Evolutionary conservation across 35 echinoderm and acorn worm species (phyloP), one percentile per base, ranked within the genome.

Genomic region (Patiria miniata): DNA sequence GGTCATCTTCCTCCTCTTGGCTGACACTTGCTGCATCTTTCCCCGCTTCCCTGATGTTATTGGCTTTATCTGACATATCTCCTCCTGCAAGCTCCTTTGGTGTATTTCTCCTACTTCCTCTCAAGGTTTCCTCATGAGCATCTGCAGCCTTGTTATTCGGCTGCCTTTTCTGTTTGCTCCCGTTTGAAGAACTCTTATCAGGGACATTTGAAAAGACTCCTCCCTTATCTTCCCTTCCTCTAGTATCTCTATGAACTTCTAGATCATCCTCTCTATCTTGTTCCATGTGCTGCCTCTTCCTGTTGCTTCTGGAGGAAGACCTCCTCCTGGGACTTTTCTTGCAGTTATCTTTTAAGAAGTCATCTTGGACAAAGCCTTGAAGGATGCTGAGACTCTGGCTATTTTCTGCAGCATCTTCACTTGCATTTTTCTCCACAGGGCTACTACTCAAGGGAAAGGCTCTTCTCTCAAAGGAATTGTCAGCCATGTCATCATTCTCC

Each of bases 231-330:
- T 79, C 83, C 51, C 68, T 17, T 15, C 18, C 69, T 73, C 65
- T 34, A 30, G 23, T 30, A 26, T 73, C 65, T 36, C 34, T 34
- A n/a, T n/a, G n/a, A n/a, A n/a, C n/a, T n/a, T n/a, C n/a, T 32
- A 5, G 26, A 7, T 30, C 26, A 73, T 73, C 65, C 12, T 47
- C 42, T 47, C 12, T 4, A 47, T 4, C 42, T 47, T 47, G 42
- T 6, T 87, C 85, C 85, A 87, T 21, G 40, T 36, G 34, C 2
- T 52, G 73, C 42, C 76, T 87, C 76, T 87, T 87, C 21, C 80
- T 82, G 26, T 83, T 26, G 21, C 59, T 59, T 14, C 78, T 52
- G 6, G 28, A 52, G 26, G 37, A 14, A 81, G 65, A 30, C 42
- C 12, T 47, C 4, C 4, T 6, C 12, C 12, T 47, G 42, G 42